These are phyloP conservation scores for Lithodes maja DNA, from an alignment of 2,888 invertebrate species.

Conservation along the genomic window DNA sequence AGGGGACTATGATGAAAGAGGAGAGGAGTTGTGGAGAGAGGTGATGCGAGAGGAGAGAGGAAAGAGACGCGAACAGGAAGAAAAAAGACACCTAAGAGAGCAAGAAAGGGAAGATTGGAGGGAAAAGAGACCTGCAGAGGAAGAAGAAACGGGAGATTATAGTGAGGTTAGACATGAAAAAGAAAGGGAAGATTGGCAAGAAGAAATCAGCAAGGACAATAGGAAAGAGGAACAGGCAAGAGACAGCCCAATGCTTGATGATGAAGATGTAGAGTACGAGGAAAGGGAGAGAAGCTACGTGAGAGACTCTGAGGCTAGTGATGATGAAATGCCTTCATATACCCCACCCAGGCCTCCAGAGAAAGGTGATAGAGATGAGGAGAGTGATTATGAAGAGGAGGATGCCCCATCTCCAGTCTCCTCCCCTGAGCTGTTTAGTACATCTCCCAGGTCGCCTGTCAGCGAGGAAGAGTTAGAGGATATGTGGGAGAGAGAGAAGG, in stretches of 20 bases:
- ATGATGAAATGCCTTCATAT: constrained; percentile 42
- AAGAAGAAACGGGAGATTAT: background rate
- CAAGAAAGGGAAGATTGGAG: background rate
- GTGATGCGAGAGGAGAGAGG: background rate
- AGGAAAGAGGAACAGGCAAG: background rate
- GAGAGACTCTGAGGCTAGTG: background rate
- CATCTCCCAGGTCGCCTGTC: background rate
- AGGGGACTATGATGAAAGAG: background rate
- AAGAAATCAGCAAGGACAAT: background rate
- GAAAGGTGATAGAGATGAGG: background rate
- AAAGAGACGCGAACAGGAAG: background rate
- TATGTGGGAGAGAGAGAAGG: constrained; percentile 4
- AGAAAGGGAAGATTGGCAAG: background rate
- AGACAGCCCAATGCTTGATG: background rate
- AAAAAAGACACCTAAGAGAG: background rate
- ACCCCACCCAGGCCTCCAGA: constrained; percentile 36
- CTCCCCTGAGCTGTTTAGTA: constrained; percentile 25
- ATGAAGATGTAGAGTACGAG: background rate
- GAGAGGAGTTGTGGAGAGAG: constrained; percentile 5
- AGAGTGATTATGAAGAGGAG: constrained; percentile 1
- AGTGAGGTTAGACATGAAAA: background rate
- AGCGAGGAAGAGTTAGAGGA: constrained; percentile 2
- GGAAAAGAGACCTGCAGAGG: background rate
- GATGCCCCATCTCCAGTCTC: constrained; percentile 48
- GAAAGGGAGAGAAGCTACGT: background rate